A percentile compares a stretch with the other conserved stretches of the same genome.
Evolutionary conservation across 2,113 vertebrate species (phyloP).

Genomic region (Halcyon malimbica): DNA sequence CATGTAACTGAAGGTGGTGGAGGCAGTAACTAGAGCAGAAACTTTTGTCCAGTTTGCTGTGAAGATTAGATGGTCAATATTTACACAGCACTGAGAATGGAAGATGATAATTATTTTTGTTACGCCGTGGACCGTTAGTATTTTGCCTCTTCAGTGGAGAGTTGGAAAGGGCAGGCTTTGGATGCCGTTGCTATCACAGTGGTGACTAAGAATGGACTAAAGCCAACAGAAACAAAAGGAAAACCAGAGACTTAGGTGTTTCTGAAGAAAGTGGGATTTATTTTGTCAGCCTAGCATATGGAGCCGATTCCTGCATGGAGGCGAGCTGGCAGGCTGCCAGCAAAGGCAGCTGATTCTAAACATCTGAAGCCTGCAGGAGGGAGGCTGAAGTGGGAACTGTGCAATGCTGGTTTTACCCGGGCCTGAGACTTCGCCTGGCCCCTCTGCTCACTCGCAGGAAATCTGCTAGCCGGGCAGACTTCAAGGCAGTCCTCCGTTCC

Average conservation of each 20-base stretch:
- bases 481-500: neutral
- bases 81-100: neutral
- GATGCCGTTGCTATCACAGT: neutral
- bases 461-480: neutral
- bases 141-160: neutral
- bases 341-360: neutral
- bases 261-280: neutral
- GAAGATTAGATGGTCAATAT: neutral
- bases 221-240: conserved; percentile 11
- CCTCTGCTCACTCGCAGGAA: neutral
- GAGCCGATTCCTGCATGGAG: neutral
- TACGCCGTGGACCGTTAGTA: neutral
- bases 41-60: neutral
- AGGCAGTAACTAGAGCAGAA: neutral
- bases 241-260: neutral
- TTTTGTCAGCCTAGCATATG: neutral
- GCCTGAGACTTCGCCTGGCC: neutral
- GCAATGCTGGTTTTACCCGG: neutral
- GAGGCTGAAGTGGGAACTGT: neutral
- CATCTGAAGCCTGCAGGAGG: neutral
- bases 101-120: neutral
- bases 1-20: neutral
- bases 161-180: neutral
- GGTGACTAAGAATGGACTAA: neutral
- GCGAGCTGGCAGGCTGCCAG: neutral